Percentiles rank a stretch among this genome's conserved stretches.
Conservation (phyloP, 2,888 invertebrate species). For the Ormyrus thymus region DNA sequence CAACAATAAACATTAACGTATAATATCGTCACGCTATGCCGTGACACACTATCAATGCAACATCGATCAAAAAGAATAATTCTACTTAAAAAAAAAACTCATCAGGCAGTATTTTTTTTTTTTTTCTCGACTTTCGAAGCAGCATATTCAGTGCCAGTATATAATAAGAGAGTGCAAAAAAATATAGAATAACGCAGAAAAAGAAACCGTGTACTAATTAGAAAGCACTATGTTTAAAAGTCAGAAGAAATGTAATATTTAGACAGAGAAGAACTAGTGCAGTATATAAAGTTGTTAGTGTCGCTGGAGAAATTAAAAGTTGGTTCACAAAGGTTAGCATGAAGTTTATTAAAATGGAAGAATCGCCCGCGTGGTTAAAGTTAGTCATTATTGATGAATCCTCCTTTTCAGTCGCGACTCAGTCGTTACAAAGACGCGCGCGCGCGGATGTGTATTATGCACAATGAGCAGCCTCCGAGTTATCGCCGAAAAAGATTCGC, state of each 20-base stretch:
- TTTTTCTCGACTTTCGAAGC: slow-evolving; percentile 24
- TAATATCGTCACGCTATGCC: slow-evolving; percentile 23
- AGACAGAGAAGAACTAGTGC: not conserved
- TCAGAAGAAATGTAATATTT: slow-evolving; percentile 2
- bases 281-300: slow-evolving; percentile 15
- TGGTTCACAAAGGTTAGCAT: not conserved
- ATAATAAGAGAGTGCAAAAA: slow-evolving; percentile 28
- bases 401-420: not conserved
- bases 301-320: slow-evolving; percentile 15
- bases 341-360: slow-evolving; percentile 16
- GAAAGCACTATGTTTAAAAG: slow-evolving; percentile 34
- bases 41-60: slow-evolving; percentile 31
- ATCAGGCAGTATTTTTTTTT: slow-evolving; percentile 37
- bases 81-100: slow-evolving; percentile 42
- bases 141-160: slow-evolving; percentile 47
- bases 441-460: slow-evolving; percentile 3
- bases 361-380: slow-evolving; percentile 5
- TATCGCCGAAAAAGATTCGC: not conserved
- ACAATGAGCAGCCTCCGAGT: not conserved
- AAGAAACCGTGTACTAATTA: slow-evolving; percentile 25
- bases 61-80: slow-evolving; percentile 21
- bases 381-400: slow-evolving; percentile 19
- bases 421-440: not conserved
- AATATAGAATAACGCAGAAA: slow-evolving; percentile 20
- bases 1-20: slow-evolving; percentile 43